These are phyloP conservation scores for Alcedo quadribrachys DNA, from an alignment of 2,797 vertebrate species.

Conservation along the genomic window DNA sequence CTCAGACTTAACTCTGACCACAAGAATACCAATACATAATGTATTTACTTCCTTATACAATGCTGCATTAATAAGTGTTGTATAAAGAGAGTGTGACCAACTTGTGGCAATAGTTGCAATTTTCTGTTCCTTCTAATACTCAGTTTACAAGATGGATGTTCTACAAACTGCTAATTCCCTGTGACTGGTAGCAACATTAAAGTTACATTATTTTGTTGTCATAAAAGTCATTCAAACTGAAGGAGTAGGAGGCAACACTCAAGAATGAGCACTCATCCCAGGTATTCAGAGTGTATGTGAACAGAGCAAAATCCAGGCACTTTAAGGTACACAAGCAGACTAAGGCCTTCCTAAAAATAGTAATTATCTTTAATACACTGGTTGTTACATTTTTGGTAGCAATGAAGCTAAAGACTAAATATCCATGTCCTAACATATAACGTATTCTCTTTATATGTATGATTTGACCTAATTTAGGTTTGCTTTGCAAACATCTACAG, in stretches of 20 bases:
- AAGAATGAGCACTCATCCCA: neutral
- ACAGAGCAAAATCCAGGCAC: neutral
- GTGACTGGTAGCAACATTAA: neutral
- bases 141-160: neutral
- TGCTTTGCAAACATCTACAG: neutral
- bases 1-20: neutral
- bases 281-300: neutral
- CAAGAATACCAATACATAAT: neutral
- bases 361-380: neutral
- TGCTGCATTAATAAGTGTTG: neutral
- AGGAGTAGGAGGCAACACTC: neutral
- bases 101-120: neutral
- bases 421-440: neutral
- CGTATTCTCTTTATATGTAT: neutral
- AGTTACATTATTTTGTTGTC: neutral
- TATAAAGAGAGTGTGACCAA: neutral
- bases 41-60: neutral
- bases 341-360: conserved; percentile 7
- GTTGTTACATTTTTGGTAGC: neutral
- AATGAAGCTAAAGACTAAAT: neutral
- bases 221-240: neutral
- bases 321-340: neutral
- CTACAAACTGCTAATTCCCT: neutral
- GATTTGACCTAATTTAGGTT: neutral
- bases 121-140: conserved; percentile 13